Evolutionary conservation across 2,888 invertebrate genomes (phyloP), one percentile per base, ranked within the genome.

Genomic region (Cryptocephalus moraei): DNA sequence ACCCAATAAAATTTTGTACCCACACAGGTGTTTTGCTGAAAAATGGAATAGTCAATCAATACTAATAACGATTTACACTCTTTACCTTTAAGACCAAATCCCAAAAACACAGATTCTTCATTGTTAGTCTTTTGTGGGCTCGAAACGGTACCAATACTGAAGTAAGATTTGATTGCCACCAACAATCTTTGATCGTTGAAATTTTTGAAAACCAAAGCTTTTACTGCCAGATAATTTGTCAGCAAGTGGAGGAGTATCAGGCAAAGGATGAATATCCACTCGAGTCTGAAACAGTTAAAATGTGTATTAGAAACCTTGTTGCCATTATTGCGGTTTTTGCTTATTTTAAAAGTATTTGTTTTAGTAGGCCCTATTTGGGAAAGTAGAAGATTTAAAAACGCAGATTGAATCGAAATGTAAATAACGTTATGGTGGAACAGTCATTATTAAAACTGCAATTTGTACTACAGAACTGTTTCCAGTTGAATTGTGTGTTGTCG

Each of bases 211-310:
- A 84, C 79, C 9, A 96, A 78, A 1, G 88, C 75, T 53, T 80
- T 80, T 0, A 96, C 91, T 1, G 95, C 94, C 57, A 79, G 77
- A 65, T 91, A 91, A 73, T 97, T 97, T 43, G 88, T 85, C 62
- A 80, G 79, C 11, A 97, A 74, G 72, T 97, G 96, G 11, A 91
- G 66, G 33, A 75, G 57, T 34, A 91, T 85, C 66, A 93, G 81
- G 9, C 82, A 33, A 36, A 80, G 57, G 69, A 91, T 93, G 48
- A 92, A 66, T n/a, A 71, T 61, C 75, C 90, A 81, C 39, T 87
- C 79, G 56, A 81, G 74, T 51, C 90, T 90, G 71, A 49, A 72
- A 69, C 58, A 53, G 56, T 43, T 40, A 36, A 22, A 22, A 22
- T 2, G 22, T 2, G 6, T 6, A 22, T 22, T 6, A 22, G 22